Conservation (phyloP, 2,113 vertebrate genomes). For the Brachyhypopomus gauderio region DNA sequence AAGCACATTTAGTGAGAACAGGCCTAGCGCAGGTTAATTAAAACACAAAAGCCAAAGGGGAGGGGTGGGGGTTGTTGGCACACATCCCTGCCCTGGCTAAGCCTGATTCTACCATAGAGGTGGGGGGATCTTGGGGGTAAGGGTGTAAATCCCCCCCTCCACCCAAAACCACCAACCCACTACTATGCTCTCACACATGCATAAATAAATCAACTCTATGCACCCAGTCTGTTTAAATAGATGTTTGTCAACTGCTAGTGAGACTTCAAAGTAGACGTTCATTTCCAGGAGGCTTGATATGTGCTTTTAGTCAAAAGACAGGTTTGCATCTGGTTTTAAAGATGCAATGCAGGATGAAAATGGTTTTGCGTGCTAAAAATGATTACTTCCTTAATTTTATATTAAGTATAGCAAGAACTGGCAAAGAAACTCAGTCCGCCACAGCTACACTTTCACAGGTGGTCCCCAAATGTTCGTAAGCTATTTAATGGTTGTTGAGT, state of each 20-base stretch:
- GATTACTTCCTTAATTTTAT: conserved; percentile 14
- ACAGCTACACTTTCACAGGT: conserved; percentile 35
- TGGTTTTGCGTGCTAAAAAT: neutral
- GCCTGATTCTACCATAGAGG: conserved; percentile 72
- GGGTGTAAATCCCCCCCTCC: conserved; percentile 36
- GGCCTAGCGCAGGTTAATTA: conserved; percentile 79
- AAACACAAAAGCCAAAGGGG: conserved; percentile 74
- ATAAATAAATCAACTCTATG: conserved; percentile 50
- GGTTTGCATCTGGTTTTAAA: conserved; percentile 33
- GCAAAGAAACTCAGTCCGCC: neutral
- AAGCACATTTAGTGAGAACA: conserved; percentile 75
- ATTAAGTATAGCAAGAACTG: neutral
- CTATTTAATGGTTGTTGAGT: conserved; percentile 12
- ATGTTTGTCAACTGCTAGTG: conserved; percentile 33
- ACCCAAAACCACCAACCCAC: conserved; percentile 33
- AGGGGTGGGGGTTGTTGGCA: conserved; percentile 71
- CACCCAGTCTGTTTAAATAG: conserved; percentile 39
- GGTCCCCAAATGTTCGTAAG: conserved; percentile 18
- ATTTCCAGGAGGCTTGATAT: conserved; percentile 30
- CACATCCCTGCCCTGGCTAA: conserved; percentile 72
- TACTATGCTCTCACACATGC: conserved; percentile 39
- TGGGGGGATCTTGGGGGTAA: conserved; percentile 64
- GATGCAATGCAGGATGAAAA: conserved; percentile 20
- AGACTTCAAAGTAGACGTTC: conserved; percentile 5
- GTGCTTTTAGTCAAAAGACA: conserved; percentile 19